Base-by-base conservation (phyloP, 2,113 vertebrate species). In the Pelecanoides urinatrix region DNA sequence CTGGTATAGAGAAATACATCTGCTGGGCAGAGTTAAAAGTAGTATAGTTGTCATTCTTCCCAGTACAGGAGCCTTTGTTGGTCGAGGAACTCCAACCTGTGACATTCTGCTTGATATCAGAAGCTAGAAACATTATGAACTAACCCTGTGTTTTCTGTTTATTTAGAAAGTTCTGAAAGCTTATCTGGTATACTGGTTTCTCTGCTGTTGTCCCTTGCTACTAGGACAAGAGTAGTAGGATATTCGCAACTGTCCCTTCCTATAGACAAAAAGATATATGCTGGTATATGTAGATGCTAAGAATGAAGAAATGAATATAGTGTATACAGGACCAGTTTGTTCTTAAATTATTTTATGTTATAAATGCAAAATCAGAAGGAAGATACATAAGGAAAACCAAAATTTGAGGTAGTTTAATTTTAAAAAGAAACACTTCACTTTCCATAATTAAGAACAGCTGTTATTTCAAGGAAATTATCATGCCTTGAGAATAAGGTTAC, bases 251-350 rank as follows among this genome's bases (percentile, higher is more conserved):
- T 56, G 8, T 36, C 14, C 10, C 16, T 47, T 68, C 27, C 36
- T 20, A 32, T 2, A 63, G 10, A 55, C 7, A 55, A 53, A 70
- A 18, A 71, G 6, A 23, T 56, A 18, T 17, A 55, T 17, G 5
- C 3, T 7, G 0, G 0, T 22, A 55, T 29, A 68, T 2, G 3
- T 4, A 66, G 9, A 81, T 26, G 23, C 1, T 40, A 80, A 73
- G n/a, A 72, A 84, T 42, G 5, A 52, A 71, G 8, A 36, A 53
- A 80, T 52, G 3, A 68, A 22, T 53, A 53, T 0, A 45, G 6
- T 47, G 11, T 26, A 71, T 16, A 75, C 2, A 29, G 26, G 26
- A 79, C 6, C 7, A 65, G 11, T 13, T 53, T 50, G 16, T 36
- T 38, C 34, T 49, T 55, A 56, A 53, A 53, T 26, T 38, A 63